phyloP scores from a whole-genome alignment of 1,140 invertebrate genomes.

The Odontomachus brunneus region DNA sequence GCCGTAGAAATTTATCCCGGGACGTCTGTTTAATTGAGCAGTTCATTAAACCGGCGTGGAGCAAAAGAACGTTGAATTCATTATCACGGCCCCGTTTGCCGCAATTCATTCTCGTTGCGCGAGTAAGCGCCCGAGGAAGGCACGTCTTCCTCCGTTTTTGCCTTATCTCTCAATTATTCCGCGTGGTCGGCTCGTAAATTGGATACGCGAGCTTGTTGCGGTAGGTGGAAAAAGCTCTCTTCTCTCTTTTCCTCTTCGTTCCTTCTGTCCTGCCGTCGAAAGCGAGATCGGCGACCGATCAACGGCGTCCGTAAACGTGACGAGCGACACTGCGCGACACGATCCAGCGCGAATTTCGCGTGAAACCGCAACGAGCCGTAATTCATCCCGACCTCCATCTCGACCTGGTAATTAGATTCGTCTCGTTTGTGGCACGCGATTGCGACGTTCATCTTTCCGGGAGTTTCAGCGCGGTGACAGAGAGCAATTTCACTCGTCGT shows the following conservation, averaged over 20 bases:
- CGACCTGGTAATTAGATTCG: conserved; percentile 57
- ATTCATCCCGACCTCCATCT: conserved; percentile 48
- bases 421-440: conserved; percentile 30
- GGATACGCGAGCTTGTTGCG: neutral
- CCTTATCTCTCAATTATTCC: conserved; percentile 50
- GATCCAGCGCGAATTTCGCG: neutral
- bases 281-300: neutral
- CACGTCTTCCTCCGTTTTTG: conserved; percentile 11
- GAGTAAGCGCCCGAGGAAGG: neutral
- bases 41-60: conserved; percentile 10
- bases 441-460: conserved; percentile 38
- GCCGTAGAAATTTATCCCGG: neutral
- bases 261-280: neutral
- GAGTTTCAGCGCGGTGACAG: conserved; percentile 4
- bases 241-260: neutral
- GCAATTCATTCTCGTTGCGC: conserved; percentile 54
- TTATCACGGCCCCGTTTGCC: conserved; percentile 7
- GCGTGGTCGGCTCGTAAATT: conserved; percentile 22
- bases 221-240: neutral
- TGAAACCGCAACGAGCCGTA: conserved; percentile 25
- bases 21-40: conserved; percentile 9
- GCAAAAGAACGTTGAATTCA: conserved; percentile 30
- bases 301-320: neutral
- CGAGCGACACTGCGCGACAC: neutral
- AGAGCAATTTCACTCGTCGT: neutral